Conservation (phyloP, 2,888 invertebrate genomes). For the Electrophaes corylata region DNA sequence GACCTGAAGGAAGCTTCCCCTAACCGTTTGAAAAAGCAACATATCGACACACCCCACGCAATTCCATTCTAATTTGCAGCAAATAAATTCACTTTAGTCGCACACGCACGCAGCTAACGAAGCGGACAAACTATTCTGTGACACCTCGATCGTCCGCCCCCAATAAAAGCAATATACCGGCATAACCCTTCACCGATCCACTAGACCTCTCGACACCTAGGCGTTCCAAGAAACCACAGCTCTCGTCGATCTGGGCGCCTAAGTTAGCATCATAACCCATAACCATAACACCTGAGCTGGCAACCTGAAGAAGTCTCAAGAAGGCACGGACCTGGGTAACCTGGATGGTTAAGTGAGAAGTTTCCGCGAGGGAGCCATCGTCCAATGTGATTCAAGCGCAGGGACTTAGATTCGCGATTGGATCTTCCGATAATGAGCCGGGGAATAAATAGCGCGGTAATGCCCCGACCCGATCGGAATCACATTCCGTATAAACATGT, state of each 20-base stretch:
- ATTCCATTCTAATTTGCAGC: conserved; percentile 42
- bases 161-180: conserved; percentile 74
- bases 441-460: conserved; percentile 71
- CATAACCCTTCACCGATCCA: conserved; percentile 49
- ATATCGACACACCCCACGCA: conserved; percentile 32
- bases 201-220: conserved; percentile 6
- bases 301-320: neutral
- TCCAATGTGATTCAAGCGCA: conserved; percentile 62
- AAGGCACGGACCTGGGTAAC: conserved; percentile 36
- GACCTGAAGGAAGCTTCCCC: too few species aligned
- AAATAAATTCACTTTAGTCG: conserved; percentile 37
- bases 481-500: conserved; percentile 45
- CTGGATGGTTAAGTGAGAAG: conserved; percentile 56
- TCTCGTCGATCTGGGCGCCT: conserved; percentile 47
- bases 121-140: conserved; percentile 70
- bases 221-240: conserved; percentile 15
- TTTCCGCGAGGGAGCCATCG: conserved; percentile 61
- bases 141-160: conserved; percentile 58
- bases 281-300: conserved; percentile 29
- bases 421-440: conserved; percentile 68
- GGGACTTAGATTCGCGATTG: conserved; percentile 60
- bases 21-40: conserved; percentile 8
- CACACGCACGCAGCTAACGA: conserved; percentile 48
- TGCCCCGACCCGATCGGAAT: conserved; percentile 60
- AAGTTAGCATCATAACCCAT: conserved; percentile 49